Evolutionary conservation across 1,140 invertebrate species (phyloP), one percentile per base, ranked within the genome.

Genomic region (Euura saliciscinereae): DNA sequence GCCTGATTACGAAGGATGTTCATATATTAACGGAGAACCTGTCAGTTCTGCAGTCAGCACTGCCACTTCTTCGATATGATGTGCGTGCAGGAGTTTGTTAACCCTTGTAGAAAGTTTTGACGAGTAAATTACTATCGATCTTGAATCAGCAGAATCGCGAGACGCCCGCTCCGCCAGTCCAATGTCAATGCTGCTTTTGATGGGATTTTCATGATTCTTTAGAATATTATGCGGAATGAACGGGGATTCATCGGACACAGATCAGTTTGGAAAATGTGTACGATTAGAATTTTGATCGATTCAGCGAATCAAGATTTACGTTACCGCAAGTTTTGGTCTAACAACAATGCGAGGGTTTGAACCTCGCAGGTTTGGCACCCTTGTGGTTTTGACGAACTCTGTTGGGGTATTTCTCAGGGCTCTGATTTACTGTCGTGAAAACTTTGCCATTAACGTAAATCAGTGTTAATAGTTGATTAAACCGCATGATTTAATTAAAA

Each of bases 31-130:
- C 51, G 51, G 51, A 51, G 6, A 51, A 59, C 8, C 51, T 59
- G 51, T 59, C 51, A 59, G 51, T 59, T 72, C 74, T 74, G 78
- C 71, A 73, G 70, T 44, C 66, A 3, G 13, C 8, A 28, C 51
- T 44, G 5, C 66, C 66, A 10, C 8, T 7, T 11, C 8, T 67
- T 28, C 0, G 28, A 28, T 28, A 42, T 28, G 78, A 69, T 78
- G 78, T 79, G 80, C 80, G 79, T 82, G 80, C 79, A 79, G 74
- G 76, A 77, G 77, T 81, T 83, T 80, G 81, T 80, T 81, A 80
- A 80, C 76, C 77, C 75, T 66, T 45, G 13, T 28, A 68, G 68
- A 73, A 73, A 73, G 72, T 73, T 73, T 73, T 73, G 72, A 73
- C 72, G 69, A 73, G 72, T 73, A 73, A 73, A 73, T 73, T 73